Evolutionary conservation across 2,797 vertebrate genomes (phyloP).

Genomic region (Chloroceryle inda): DNA sequence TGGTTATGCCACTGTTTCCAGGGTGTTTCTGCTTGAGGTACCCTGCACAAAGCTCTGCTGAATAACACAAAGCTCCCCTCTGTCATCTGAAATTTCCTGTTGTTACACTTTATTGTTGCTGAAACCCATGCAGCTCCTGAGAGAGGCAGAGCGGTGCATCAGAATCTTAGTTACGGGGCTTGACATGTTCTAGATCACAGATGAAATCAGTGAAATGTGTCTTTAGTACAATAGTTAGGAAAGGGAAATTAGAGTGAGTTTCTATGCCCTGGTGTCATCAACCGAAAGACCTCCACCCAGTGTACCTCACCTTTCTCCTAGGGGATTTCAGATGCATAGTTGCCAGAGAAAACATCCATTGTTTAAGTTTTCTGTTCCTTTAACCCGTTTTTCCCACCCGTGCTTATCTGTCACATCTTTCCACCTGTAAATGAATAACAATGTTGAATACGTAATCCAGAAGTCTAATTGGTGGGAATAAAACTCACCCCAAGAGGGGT

Average conservation of each 20-base stretch:
- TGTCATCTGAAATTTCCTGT: neutral
- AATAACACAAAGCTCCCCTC: neutral
- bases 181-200: neutral
- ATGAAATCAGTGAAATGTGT: neutral
- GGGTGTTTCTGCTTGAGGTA: neutral
- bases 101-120: neutral
- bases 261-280: neutral
- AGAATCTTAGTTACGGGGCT: neutral
- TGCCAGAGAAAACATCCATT: neutral
- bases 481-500: neutral
- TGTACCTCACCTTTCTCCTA: neutral
- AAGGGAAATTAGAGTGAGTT: neutral
- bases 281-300: neutral
- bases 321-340: neutral
- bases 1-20: neutral
- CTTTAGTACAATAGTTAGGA: neutral
- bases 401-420: neutral
- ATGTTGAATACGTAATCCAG: neutral
- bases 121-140: neutral
- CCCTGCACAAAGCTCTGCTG: neutral
- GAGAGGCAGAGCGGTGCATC: neutral
- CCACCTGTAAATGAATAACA: neutral
- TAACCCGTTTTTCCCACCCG: neutral
- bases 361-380: neutral
- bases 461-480: neutral